These are phyloP conservation scores for Acropora yongei DNA, from an alignment of 64 coral and sea anemone genomes.

Conservation along the genomic window DNA sequence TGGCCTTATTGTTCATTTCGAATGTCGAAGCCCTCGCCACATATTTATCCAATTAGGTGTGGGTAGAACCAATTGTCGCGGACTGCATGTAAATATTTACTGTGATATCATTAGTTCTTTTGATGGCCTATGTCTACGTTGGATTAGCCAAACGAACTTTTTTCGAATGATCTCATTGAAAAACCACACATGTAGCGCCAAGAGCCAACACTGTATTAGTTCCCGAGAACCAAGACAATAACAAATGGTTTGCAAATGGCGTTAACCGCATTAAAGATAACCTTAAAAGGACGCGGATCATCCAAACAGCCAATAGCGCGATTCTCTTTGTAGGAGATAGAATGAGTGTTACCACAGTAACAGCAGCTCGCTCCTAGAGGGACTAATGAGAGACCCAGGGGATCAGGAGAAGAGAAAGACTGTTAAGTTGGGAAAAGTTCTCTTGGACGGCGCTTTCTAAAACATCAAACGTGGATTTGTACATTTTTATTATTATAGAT, in stretches of 20 bases:
- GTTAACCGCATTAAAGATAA: neutral
- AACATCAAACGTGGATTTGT: slow-evolving; percentile 22
- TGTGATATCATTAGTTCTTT: too few species aligned
- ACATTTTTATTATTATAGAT: too few species aligned
- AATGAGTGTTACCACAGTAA: slow-evolving; percentile 28
- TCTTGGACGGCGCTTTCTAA: slow-evolving; percentile 45
- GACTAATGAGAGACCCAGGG: slow-evolving; percentile 23
- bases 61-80: too few species aligned
- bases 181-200: too few species aligned
- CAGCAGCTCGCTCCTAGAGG: slow-evolving; percentile 32
- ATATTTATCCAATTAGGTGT: too few species aligned
- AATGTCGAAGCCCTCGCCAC: too few species aligned
- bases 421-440: slow-evolving; percentile 61
- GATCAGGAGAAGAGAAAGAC: slow-evolving; percentile 39
- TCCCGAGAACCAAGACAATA: slow-evolving; percentile 17
- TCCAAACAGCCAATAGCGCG: slow-evolving; percentile 37
- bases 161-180: too few species aligned
- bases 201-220: neutral
- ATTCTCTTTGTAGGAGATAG: slow-evolving; percentile 56
- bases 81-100: too few species aligned
- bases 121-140: too few species aligned
- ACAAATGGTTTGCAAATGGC: slow-evolving; percentile 53
- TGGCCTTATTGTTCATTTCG: too few species aligned
- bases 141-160: too few species aligned
- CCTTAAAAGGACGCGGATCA: neutral